Evolutionary conservation across 2,797 vertebrate species (phyloP).

Genomic region (Thamnophis elegans): DNA sequence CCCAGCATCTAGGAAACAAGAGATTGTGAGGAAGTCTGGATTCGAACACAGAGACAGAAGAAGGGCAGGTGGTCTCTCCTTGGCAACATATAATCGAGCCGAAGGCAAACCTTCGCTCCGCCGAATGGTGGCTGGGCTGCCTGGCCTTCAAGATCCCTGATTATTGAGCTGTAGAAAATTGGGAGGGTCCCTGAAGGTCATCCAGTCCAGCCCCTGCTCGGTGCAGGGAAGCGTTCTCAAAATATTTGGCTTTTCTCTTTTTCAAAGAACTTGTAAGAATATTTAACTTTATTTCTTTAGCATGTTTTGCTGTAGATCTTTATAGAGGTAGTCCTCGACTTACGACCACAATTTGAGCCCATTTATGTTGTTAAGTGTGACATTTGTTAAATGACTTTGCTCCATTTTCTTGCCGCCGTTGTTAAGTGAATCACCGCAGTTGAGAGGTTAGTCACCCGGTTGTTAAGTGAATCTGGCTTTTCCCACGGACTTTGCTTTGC

Average conservation of each 20-base stretch:
- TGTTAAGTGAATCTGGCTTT: too few species aligned
- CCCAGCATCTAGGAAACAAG: slow-evolving; percentile 34
- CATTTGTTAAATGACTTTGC: too few species aligned
- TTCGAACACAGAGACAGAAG: not conserved
- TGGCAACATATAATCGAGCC: not conserved
- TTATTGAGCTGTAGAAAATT: not conserved
- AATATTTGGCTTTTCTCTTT: not conserved
- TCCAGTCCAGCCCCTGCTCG: not conserved
- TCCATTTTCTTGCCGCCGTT: not conserved
- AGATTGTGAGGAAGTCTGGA: not conserved
- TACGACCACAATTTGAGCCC: too few species aligned
- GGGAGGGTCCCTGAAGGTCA: not conserved
- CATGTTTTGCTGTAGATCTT: too few species aligned
- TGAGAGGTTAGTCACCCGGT: too few species aligned
- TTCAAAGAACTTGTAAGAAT: not conserved
- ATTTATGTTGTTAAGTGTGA: not conserved
- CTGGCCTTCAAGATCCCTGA: not conserved
- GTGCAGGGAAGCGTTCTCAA: not conserved
- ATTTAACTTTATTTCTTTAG: too few species aligned
- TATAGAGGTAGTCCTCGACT: too few species aligned
- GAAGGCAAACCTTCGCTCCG: too few species aligned
- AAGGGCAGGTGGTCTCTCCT: not conserved
- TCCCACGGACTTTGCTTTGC: too few species aligned
- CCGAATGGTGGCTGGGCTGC: not conserved
- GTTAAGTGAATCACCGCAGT: too few species aligned